Evolutionary conservation across 2,888 invertebrate genomes (phyloP).

Genomic region (Nomada fucata): DNA sequence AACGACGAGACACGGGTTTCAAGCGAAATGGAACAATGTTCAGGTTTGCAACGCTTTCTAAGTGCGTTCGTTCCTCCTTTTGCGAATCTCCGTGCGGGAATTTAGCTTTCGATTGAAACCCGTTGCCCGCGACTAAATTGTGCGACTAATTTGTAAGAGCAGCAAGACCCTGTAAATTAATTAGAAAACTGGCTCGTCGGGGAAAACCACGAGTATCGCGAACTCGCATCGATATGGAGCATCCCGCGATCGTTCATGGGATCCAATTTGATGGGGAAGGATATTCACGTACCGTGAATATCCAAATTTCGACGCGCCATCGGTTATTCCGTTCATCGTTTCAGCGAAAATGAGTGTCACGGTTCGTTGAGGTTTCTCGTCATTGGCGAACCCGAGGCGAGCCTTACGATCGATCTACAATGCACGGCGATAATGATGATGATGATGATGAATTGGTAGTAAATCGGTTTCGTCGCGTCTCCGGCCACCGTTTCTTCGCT

Average conservation of each 20-base stretch:
- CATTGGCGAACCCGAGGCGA: constrained; percentile 18
- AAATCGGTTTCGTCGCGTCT: constrained; percentile 18
- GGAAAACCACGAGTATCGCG: too few relatives aligned
- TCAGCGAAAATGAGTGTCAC: constrained; percentile 14
- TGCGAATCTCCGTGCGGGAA: background rate
- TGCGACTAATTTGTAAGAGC: too few relatives aligned
- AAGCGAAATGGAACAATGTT: constrained; percentile 38
- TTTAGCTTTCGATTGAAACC: constrained; percentile 11
- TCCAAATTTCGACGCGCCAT: background rate
- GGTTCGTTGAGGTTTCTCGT: constrained; percentile 56
- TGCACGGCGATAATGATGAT: constrained; percentile 41
- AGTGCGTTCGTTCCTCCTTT: constrained; percentile 12
- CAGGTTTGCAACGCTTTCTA: constrained; percentile 42
- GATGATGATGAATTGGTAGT: constrained; percentile 31
- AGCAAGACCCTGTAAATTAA: too few relatives aligned
- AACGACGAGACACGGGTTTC: constrained; percentile 3
- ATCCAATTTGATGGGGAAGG: too few relatives aligned
- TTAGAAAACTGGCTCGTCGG: too few relatives aligned
- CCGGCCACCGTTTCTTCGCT: constrained; percentile 27
- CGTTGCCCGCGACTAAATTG: background rate
- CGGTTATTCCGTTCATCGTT: background rate
- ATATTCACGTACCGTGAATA: too few relatives aligned
- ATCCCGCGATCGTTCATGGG: too few relatives aligned
- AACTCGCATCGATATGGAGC: too few relatives aligned
- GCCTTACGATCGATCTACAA: background rate